Base-by-base conservation (phyloP, 2,888 invertebrate genomes). In the Drosophila bunnanda region DNA sequence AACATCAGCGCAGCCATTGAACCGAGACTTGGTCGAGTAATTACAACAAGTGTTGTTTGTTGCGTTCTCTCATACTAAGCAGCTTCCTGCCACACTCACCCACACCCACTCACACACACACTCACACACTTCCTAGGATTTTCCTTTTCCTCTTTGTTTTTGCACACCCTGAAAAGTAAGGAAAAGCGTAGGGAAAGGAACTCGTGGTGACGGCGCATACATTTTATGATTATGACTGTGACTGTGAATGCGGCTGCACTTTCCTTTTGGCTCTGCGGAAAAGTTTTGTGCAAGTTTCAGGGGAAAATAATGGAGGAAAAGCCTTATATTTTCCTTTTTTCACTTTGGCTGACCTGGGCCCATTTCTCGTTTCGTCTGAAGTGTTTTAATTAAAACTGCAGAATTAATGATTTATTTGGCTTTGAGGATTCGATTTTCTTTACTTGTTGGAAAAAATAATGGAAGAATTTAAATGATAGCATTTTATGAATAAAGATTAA, bases 331-430 rank as follows among this genome's bases (percentile, higher is more conserved):
- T 54, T 43, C 15, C 22, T 44, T 61, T 20, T 17, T 44, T 44
- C 36, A 36, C 20, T 58, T 44, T 55, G 32, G 36, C 67, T 46
- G 65, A 76, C 41, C 20, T 38, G 44, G 28, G 32, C 53, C 39
- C 73, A 22, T 61, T 74, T 43, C 36, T 48, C 22, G 13, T 61
- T 54, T 13, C 25, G 12, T 54, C 60, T 64, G 61, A 52, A 89
- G 77, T 76, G 76, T 87, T 89, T 87, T 89, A 87, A 87, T 87
- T 87, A 89, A 89, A 87, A 89, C 70, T 83, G 79, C 82, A 89
- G 78, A 87, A 87, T 89, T 81, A 83, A 87, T 87, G 87, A 77
- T 78, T 73, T n/a, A n/a, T 73, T 71, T 71, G 65, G 62, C 65
- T 72, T 74, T 32, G 22, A 38, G 32, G 12, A 38, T 12, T 39